phyloP scores from a whole-genome alignment of 2,797 vertebrate species.

The Podargus strigoides region DNA sequence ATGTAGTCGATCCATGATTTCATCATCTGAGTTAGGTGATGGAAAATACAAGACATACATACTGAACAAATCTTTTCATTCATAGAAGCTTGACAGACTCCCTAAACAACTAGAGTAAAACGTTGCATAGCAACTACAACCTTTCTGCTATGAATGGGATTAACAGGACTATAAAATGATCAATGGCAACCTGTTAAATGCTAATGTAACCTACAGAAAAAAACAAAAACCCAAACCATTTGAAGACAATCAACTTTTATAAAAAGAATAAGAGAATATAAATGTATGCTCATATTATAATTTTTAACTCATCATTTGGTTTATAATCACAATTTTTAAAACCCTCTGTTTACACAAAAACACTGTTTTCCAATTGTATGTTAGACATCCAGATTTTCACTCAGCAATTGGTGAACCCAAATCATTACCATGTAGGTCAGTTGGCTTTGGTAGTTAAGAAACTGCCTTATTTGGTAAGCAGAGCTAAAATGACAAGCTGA shows the following conservation, averaged over 20 bases:
- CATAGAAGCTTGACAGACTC: neutral
- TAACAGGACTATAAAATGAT: neutral
- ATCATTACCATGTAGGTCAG: neutral
- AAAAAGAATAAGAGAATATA: neutral
- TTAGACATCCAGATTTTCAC: neutral
- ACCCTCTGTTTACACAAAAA: neutral
- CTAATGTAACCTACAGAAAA: neutral
- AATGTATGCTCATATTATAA: neutral
- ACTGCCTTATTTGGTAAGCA: neutral
- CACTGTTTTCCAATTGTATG: neutral
- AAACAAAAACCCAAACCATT: neutral
- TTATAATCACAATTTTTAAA: neutral
- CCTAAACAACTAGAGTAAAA: neutral
- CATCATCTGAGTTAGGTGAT: neutral
- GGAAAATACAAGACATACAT: neutral
- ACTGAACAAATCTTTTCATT: neutral
- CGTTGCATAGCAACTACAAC: neutral
- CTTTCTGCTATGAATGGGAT: no score
- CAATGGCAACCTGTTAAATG: neutral
- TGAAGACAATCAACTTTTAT: neutral
- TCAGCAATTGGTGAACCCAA: neutral
- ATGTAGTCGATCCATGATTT: neutral
- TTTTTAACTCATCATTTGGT: neutral
- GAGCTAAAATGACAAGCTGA: neutral
- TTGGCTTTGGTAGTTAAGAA: neutral